phyloP scores from a whole-genome alignment of 2,797 vertebrate genomes.

The Trachurus trachurus region DNA sequence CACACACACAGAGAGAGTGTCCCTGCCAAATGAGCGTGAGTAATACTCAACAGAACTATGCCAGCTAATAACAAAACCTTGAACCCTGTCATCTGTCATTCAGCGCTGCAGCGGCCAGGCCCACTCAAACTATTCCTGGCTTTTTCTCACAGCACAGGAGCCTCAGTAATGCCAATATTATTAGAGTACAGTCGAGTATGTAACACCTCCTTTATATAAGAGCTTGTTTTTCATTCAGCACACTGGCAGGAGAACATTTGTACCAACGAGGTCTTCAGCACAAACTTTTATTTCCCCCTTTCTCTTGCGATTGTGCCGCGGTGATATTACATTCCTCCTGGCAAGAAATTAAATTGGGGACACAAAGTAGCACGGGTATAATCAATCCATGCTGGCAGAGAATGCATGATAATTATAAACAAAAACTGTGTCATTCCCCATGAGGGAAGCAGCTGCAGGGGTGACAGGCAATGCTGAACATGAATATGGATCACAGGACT shows the following conservation, averaged over 20 bases:
- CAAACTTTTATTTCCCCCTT: slow-evolving; percentile 46
- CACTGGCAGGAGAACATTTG: slow-evolving; percentile 42
- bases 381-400: slow-evolving; percentile 76
- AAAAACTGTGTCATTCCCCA: slow-evolving; percentile 78
- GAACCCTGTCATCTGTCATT: slow-evolving; percentile 65
- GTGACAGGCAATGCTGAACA: slow-evolving; percentile 71
- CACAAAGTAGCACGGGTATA: slow-evolving; percentile 69
- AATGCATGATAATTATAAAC: slow-evolving; percentile 79
- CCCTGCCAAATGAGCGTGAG: slow-evolving; percentile 62
- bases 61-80: slow-evolving; percentile 65
- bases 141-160: slow-evolving; percentile 55
- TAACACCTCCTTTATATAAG: slow-evolving; percentile 58
- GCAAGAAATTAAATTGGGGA: slow-evolving; percentile 71
- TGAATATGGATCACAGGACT: slow-evolving; percentile 81
- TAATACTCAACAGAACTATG: slow-evolving; percentile 52
- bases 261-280: slow-evolving; percentile 16
- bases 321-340: slow-evolving; percentile 62
- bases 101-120: slow-evolving; percentile 41
- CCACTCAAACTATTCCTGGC: slow-evolving; percentile 68
- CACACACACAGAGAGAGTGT: not conserved
- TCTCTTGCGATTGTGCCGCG: slow-evolving; percentile 8
- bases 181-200: slow-evolving; percentile 49
- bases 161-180: slow-evolving; percentile 55
- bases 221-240: slow-evolving; percentile 52
- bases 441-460: slow-evolving; percentile 73